Conservation (phyloP, 2,888 invertebrate species). For the Lasioglossum calceatum region DNA sequence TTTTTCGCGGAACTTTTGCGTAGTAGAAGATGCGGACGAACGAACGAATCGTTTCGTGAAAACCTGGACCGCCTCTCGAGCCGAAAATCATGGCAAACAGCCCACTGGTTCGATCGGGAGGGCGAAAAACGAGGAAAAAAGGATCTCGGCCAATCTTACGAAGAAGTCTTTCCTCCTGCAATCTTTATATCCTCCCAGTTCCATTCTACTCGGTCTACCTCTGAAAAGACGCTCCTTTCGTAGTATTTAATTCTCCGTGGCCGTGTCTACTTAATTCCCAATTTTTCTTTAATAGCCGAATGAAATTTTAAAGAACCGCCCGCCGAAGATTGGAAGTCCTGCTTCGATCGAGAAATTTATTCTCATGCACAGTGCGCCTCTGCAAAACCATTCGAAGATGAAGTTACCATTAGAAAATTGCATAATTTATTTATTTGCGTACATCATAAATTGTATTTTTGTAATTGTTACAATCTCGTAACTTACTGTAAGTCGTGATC, state of each 20-base stretch:
- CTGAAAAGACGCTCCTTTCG: neutral
- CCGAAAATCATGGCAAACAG: slow-evolving; percentile 48
- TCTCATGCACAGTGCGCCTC: neutral
- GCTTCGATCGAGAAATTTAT: neutral
- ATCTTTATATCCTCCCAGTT: slow-evolving; percentile 34
- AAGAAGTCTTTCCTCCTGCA: slow-evolving; percentile 7
- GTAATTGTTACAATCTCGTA: no score
- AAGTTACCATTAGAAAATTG: no score
- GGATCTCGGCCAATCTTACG: slow-evolving; percentile 26
- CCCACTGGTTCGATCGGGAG: slow-evolving; percentile 39
- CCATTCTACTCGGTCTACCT: slow-evolving; percentile 6
- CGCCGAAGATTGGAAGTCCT: neutral
- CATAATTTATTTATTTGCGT: no score
- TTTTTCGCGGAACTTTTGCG: slow-evolving; percentile 53
- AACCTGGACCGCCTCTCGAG: slow-evolving; percentile 30
- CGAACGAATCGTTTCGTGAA: slow-evolving; percentile 33
- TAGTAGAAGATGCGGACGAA: slow-evolving; percentile 37
- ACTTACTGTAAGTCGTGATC: slow-evolving; percentile 37
- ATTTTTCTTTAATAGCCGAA: slow-evolving; percentile 5
- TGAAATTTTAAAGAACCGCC: neutral
- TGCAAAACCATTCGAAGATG: neutral
- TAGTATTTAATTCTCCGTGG: neutral
- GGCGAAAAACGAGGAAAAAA: slow-evolving; percentile 10
- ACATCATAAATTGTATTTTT: no score
- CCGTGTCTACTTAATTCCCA: slow-evolving; percentile 1